Percentiles rank a stretch among this genome's conserved stretches.
These are phyloP conservation scores for Drosophila nr. perissopoda DNA, from an alignment of 2,888 invertebrate species.

Conservation along the genomic window DNA sequence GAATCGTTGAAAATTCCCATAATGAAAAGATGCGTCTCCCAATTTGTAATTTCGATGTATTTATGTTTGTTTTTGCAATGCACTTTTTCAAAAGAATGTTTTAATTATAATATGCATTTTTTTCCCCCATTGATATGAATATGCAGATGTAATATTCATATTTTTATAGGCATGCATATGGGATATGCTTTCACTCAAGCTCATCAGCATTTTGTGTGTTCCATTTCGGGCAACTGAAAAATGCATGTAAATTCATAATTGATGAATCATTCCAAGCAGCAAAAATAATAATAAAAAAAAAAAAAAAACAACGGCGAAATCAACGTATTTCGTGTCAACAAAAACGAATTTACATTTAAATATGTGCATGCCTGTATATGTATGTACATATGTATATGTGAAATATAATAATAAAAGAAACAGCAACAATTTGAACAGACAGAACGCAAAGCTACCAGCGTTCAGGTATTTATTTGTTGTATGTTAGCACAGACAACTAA, in stretches of 20 bases:
- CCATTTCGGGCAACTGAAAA: constrained; percentile 29
- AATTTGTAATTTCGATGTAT: not conserved
- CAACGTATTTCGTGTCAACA: constrained; percentile 29
- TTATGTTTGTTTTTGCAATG: not conserved
- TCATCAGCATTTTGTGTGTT: constrained; percentile 4
- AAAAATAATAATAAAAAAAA: constrained; percentile 23
- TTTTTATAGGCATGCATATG: not conserved
- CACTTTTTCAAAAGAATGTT: not conserved
- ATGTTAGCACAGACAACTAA: constrained; percentile 7
- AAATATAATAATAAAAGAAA: constrained; percentile 13
- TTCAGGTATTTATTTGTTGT: not conserved
- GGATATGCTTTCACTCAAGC: not conserved
- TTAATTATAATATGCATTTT: not conserved
- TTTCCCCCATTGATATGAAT: not conserved
- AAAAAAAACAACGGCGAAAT: constrained; percentile 9
- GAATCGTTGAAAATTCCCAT: not conserved
- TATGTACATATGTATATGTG: not conserved
- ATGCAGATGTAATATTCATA: not conserved
- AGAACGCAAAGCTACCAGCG: constrained; percentile 4
- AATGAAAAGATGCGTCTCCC: not conserved
- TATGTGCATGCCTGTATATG: constrained; percentile 3
- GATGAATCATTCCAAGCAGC: constrained; percentile 55
- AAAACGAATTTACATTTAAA: constrained; percentile 4
- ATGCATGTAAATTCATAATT: constrained; percentile 53
- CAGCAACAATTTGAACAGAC: constrained; percentile 5